Evolutionary conservation across 2,797 vertebrate genomes (phyloP).

Genomic region (Hemitrygon akajei): DNA sequence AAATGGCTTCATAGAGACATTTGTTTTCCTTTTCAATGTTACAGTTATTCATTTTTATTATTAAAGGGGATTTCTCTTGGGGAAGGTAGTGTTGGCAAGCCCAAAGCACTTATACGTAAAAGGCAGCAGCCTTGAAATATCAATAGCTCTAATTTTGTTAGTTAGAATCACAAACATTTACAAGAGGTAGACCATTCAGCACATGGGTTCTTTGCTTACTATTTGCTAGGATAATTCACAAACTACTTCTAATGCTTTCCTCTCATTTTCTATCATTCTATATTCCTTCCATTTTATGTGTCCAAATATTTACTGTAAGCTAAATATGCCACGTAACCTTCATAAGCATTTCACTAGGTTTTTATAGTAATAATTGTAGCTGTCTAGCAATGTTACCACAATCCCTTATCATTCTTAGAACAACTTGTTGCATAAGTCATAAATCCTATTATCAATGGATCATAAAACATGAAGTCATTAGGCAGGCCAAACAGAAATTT

Average conservation of each 20-base stretch:
- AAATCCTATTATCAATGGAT: not conserved
- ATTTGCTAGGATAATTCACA: not conserved
- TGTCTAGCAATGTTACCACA: not conserved
- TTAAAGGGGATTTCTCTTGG: conserved; percentile 19
- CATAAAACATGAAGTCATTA: not conserved
- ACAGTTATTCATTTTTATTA: conserved; percentile 25
- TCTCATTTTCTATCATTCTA: not conserved
- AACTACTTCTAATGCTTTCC: not conserved
- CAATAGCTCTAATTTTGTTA: not conserved
- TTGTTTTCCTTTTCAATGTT: conserved; percentile 17
- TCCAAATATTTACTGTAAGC: not conserved
- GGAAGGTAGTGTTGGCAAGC: not conserved
- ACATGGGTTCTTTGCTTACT: not conserved
- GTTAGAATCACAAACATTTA: not conserved
- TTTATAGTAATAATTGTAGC: not conserved
- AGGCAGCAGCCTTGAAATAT: not conserved
- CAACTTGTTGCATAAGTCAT: not conserved
- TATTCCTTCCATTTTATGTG: not conserved
- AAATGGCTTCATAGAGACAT: conserved; percentile 1
- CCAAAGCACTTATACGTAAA: not conserved
- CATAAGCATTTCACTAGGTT: not conserved
- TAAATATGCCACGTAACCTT: not conserved
- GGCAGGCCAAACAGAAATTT: not conserved
- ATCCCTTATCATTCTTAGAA: not conserved
- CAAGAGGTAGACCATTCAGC: not conserved